These are phyloP conservation scores for Drosophila grimshawi DNA, from an alignment of 1,140 invertebrate genomes.

Conservation along the genomic window DNA sequence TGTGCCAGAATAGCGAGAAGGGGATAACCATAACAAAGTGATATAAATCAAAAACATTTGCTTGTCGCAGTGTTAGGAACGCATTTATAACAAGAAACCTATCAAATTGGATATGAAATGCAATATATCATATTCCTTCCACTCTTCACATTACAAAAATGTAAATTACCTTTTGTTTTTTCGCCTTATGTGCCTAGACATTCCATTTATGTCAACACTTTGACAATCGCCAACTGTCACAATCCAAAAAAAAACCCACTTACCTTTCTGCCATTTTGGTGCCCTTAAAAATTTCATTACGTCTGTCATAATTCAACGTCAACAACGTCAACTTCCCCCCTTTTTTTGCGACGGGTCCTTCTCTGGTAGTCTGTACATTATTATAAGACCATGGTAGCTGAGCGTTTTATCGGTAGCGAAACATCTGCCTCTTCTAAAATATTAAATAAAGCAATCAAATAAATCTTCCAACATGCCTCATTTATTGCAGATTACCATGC, in stretches of 20 bases:
- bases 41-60: no score
- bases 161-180: slow-evolving; percentile 16
- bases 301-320: slow-evolving; percentile 75
- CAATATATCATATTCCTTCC: background rate
- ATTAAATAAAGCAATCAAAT: slow-evolving; percentile 84
- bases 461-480: slow-evolving; percentile 84
- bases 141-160: slow-evolving; percentile 6
- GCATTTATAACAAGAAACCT: background rate
- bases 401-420: slow-evolving; percentile 51
- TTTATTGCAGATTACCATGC: slow-evolving; percentile 83
- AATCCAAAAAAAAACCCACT: slow-evolving; percentile 19
- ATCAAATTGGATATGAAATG: background rate
- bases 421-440: slow-evolving; percentile 81
- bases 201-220: slow-evolving; percentile 26
- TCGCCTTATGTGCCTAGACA: background rate
- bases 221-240: slow-evolving; percentile 39
- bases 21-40: no score
- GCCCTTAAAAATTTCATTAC: slow-evolving; percentile 67
- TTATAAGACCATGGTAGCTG: slow-evolving; percentile 6
- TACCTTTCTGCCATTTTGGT: slow-evolving; percentile 33
- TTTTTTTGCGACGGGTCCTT: no score
- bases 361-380: slow-evolving; percentile 16
- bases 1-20: no score
- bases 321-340: slow-evolving; percentile 33
- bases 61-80: no score